These are phyloP conservation scores for Alcis repandata DNA, from an alignment of 2,888 invertebrate genomes.

Conservation along the genomic window DNA sequence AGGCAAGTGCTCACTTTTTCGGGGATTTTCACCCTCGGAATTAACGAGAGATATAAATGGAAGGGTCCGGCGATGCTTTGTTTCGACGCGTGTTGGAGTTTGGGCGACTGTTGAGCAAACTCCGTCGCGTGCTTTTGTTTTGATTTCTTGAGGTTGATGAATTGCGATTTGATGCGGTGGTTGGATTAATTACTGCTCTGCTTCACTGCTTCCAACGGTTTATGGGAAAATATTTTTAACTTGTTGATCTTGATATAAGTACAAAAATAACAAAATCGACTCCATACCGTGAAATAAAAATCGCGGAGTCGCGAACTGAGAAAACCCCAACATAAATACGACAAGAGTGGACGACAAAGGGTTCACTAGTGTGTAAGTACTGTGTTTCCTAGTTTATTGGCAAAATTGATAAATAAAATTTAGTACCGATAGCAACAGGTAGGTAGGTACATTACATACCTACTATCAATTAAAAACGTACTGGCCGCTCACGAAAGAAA, in stretches of 20 bases:
- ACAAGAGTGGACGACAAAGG: too few relatives aligned
- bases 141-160: conserved; percentile 40
- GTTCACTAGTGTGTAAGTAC: too few relatives aligned
- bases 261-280: not conserved
- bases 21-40: conserved; percentile 86
- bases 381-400: too few relatives aligned
- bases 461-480: too few relatives aligned
- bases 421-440: too few relatives aligned
- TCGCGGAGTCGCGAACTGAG: too few relatives aligned
- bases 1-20: conserved; percentile 88
- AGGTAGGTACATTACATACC: too few relatives aligned
- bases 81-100: conserved; percentile 48
- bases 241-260: not conserved
- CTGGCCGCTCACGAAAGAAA: too few relatives aligned
- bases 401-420: too few relatives aligned
- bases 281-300: too few relatives aligned
- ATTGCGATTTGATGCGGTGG: conserved; percentile 30
- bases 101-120: conserved; percentile 72
- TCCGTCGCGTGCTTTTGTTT: conserved; percentile 58
- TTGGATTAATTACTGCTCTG: conserved; percentile 9
- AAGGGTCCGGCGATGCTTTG: conserved; percentile 63
- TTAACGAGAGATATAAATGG: conserved; percentile 82
- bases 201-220: not conserved
- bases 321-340: too few relatives aligned
- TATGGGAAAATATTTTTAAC: conserved; percentile 5